Evolutionary conservation across 1,140 invertebrate genomes (phyloP).

Genomic region (Leptonema lineaticorne): DNA sequence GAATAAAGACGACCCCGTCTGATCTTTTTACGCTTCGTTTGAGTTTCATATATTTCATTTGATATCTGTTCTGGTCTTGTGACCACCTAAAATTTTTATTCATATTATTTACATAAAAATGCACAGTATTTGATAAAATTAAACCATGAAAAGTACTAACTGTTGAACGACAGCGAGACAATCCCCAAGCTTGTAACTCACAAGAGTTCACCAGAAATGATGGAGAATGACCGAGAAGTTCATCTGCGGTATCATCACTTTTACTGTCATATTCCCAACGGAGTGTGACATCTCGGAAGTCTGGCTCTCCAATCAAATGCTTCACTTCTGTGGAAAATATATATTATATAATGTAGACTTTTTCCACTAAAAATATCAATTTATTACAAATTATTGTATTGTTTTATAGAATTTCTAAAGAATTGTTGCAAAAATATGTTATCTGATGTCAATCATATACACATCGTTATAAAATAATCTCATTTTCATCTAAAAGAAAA

Average conservation of each 20-base stretch:
- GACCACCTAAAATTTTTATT: slow-evolving; percentile 47
- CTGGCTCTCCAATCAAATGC: slow-evolving; percentile 68
- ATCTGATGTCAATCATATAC: no score
- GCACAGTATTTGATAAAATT: not conserved
- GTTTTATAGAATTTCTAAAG: no score
- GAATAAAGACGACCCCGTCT: slow-evolving; percentile 53
- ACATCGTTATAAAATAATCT: no score
- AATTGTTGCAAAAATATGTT: no score
- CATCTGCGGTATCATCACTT: slow-evolving; percentile 43
- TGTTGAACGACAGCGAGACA: slow-evolving; percentile 70
- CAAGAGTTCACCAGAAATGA: slow-evolving; percentile 71
- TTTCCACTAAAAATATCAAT: no score
- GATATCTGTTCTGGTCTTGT: slow-evolving; percentile 51
- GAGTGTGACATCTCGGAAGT: slow-evolving; percentile 69
- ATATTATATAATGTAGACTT: not conserved
- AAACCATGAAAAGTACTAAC: slow-evolving; percentile 44
- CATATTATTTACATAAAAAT: not conserved
- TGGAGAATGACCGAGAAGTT: slow-evolving; percentile 41
- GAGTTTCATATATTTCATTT: slow-evolving; percentile 29
- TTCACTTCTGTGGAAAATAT: slow-evolving; percentile 58
- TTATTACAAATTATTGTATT: no score
- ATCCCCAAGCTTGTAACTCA: slow-evolving; percentile 72
- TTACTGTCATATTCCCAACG: slow-evolving; percentile 61
- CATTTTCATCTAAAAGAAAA: no score
- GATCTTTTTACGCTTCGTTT: slow-evolving; percentile 13